Evolutionary conservation across 2,888 invertebrate genomes (phyloP), one percentile per base, ranked within the genome.

Genomic region (Marasmarcha lunaedactyla): DNA sequence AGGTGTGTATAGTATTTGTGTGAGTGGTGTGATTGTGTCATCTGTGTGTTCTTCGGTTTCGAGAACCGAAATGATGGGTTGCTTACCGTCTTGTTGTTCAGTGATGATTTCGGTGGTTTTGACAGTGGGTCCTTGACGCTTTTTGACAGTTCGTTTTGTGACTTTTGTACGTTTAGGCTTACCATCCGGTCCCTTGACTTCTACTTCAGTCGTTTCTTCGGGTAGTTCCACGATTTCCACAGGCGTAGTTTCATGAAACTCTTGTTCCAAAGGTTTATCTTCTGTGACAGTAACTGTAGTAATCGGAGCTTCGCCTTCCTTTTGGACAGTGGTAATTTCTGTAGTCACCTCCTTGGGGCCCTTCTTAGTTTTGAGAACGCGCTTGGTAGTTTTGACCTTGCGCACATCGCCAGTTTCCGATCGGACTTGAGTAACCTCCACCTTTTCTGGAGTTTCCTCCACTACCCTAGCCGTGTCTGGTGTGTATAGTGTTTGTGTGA

Each of bases 371-470:
- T 57, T 63, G 1, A 83, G 70, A 2, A 70, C 63, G 1, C 78
- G 77, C 43, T 71, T 85, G 2, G 73, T 81, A 0, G 64, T 66
- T 2, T 59, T 66, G 35, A 66, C 65, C 42, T 60, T 59, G 15
- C 63, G 63, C 1, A 62, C 47, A 1, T 63, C 66, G 1, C 66
- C 69, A 42, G 59, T 53, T 35, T 64, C 49, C 1, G 74, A 72
- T 2, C 63, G 58, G 9, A 74, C 67, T 51, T 76, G 71, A 1
- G 71, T 70, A 1, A 74, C 47, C 15, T 66, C 63, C 0, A 71
- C 59, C 41, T 68, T 39, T 35, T 53, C 55, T 0, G 57, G 54
- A 48, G n/a, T 63, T 54, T 76, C 72, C 47, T 51, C 51, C 0
- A 56, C 10, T 0, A 72, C 57, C 37, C 57, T 42, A 30, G 57